A percentile compares a stretch with the other conserved stretches of the same genome.
These are phyloP conservation scores for Agrotis segetum DNA, from an alignment of 2,888 invertebrate species.

Conservation along the genomic window DNA sequence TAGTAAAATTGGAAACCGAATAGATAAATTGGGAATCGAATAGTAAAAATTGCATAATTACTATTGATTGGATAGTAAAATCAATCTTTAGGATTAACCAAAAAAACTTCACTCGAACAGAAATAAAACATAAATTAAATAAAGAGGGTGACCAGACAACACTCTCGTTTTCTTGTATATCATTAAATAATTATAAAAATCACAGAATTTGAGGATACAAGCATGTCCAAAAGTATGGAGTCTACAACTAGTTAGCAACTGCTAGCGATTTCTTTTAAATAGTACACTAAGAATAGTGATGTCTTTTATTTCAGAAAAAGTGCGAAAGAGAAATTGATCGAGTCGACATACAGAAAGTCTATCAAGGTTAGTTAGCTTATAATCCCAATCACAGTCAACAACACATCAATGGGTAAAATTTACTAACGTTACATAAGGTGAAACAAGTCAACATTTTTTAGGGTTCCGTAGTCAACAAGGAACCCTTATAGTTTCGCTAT, in stretches of 20 bases:
- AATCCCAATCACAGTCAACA: no score
- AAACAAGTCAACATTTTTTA: no score
- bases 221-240: conserved; percentile 59
- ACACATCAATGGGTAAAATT: no score
- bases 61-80: no score
- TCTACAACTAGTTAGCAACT: conserved; percentile 34
- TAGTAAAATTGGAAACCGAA: not conserved
- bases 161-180: conserved; percentile 65
- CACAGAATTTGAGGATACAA: conserved; percentile 77
- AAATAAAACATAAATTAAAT: conserved; percentile 51
- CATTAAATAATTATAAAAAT: conserved; percentile 69
- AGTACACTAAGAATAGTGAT: not conserved
- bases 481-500: no score
- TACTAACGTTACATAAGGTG: no score
- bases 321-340: not conserved
- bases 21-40: not conserved
- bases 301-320: not conserved
- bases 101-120: conserved; percentile 26
- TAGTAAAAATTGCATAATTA: not conserved
- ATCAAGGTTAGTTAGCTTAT: not conserved
- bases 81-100: not conserved
- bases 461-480: no score
- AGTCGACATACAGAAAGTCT: not conserved
- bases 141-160: conserved; percentile 70
- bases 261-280: conserved; percentile 26